Evolutionary conservation across 2,888 invertebrate genomes (phyloP), one percentile per base, ranked within the genome.

Genomic region (Ophonus ardosiacus): DNA sequence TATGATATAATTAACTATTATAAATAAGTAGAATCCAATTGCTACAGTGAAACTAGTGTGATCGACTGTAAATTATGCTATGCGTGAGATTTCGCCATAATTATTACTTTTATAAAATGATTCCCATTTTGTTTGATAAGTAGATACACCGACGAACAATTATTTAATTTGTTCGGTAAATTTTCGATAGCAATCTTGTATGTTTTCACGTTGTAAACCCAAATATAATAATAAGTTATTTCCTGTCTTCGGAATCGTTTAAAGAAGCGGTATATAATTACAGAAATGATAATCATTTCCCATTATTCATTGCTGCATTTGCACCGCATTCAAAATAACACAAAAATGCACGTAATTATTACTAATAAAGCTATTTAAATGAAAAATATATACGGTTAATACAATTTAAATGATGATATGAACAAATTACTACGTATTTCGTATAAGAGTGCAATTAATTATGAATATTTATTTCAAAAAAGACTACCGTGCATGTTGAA

Each of bases 301-400:
- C 79, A 79, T 79, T 79, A 79, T 31, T 79, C 61, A 79, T 80
- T 51, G 80, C 61, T 43, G 63, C 65, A 81, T 82, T 71, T 68
- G 57, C 71, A 38, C 65, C 59, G 57, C 68, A 68, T 43, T 63
- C 65, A 82, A 82, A 81, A 71, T 82, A 43, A 56, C 68, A 65
- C 56, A 65, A 65, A 82, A 82, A 68, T 57, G 6, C 24, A 56
- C 21, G 71, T 82, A 82, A 82, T 82, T 82, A 82, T 82, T 68
- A 82, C 82, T 82, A 82, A 82, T 82, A 82, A 82, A 82, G 82
- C 82, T 71, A 68, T 82, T 82, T 71, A 71, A 82, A 71, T 82
- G 82, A 82, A 82, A 82, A 82, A 82, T 82, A 71, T 71, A 15
- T 13, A 51, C 40, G 15, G 71, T 51, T 68, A 68, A 82, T 57